phyloP scores from a whole-genome alignment of 1,140 invertebrate species.

The Prorops nasuta region DNA sequence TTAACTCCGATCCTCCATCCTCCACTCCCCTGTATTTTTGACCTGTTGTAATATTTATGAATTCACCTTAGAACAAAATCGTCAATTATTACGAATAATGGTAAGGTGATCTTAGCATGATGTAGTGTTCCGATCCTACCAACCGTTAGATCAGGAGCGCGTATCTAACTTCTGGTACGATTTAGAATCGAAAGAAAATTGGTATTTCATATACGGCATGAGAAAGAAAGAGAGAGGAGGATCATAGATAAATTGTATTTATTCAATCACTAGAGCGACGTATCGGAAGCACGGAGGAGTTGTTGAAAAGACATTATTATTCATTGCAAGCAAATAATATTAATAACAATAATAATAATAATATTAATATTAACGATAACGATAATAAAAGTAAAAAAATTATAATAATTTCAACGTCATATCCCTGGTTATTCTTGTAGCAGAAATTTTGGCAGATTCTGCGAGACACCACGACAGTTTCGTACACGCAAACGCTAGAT shows the following conservation, averaged over 20 bases:
- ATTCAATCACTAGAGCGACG: slow-evolving; percentile 5
- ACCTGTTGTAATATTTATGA: slow-evolving; percentile 23
- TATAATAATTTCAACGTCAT: slow-evolving; percentile 4
- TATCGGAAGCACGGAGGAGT: background rate
- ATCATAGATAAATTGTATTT: slow-evolving; percentile 20
- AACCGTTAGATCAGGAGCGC: slow-evolving; percentile 23
- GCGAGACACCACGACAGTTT: too few species aligned
- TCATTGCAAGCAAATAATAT: too few species aligned
- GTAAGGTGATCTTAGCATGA: slow-evolving; percentile 23
- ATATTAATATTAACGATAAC: slow-evolving; percentile 7
- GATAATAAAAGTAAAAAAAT: slow-evolving; percentile 2
- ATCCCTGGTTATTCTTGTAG: too few species aligned
- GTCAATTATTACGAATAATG: slow-evolving; percentile 54
- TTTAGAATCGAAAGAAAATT: slow-evolving; percentile 15
- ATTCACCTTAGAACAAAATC: slow-evolving; percentile 41
- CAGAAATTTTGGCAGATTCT: too few species aligned
- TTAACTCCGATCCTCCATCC: too few species aligned
- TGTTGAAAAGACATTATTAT: background rate
- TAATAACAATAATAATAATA: too few species aligned
- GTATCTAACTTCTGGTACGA: slow-evolving; percentile 24
- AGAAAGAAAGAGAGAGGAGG: slow-evolving; percentile 9
- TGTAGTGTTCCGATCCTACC: slow-evolving; percentile 33
- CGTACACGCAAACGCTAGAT: too few species aligned
- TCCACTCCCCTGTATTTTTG: too few species aligned
- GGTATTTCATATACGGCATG: too few species aligned